Evolutionary conservation across 2,888 invertebrate species (phyloP).

Genomic region (Halictus quadricinctus): DNA sequence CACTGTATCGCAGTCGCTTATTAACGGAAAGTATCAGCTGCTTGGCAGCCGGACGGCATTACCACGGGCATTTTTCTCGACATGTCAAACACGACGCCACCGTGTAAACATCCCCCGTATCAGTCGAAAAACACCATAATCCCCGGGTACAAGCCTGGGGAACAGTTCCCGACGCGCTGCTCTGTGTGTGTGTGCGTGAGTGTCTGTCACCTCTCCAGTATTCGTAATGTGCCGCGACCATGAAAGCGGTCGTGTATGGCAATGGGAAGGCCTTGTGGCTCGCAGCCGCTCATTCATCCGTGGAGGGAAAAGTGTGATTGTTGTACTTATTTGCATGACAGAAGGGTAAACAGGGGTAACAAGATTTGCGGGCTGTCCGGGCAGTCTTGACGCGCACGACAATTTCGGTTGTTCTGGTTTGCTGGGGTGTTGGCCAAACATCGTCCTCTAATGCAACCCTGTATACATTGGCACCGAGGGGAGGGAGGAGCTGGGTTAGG

Average conservation of each 20-base stretch:
- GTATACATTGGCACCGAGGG: conserved; percentile 8
- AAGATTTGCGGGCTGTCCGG: conserved; percentile 72
- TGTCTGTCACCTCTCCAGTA: neutral
- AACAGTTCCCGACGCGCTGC: neutral
- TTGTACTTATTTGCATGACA: conserved; percentile 79
- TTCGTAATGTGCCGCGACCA: conserved; percentile 13
- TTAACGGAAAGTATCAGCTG: neutral
- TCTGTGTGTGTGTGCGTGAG: neutral
- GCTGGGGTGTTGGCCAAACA: conserved; percentile 71
- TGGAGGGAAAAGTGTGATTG: conserved; percentile 68
- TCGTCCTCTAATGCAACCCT: conserved; percentile 63
- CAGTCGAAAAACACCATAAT: conserved; percentile 46
- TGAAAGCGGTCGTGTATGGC: conserved; percentile 25
- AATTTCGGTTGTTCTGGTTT: conserved; percentile 61
- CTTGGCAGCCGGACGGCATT: conserved; percentile 48
- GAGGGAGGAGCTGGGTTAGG: neutral
- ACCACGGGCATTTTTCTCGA: conserved; percentile 41
- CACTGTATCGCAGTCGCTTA: too few species aligned
- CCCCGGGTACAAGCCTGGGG: conserved; percentile 35
- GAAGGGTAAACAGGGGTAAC: conserved; percentile 76
- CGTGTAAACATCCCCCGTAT: conserved; percentile 41
- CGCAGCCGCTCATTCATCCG: conserved; percentile 8
- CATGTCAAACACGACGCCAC: conserved; percentile 33
- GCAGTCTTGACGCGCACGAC: conserved; percentile 58
- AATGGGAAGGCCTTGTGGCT: neutral